Conservation (phyloP, 2,888 invertebrate genomes). For the Cataglyphis albicans region DNA sequence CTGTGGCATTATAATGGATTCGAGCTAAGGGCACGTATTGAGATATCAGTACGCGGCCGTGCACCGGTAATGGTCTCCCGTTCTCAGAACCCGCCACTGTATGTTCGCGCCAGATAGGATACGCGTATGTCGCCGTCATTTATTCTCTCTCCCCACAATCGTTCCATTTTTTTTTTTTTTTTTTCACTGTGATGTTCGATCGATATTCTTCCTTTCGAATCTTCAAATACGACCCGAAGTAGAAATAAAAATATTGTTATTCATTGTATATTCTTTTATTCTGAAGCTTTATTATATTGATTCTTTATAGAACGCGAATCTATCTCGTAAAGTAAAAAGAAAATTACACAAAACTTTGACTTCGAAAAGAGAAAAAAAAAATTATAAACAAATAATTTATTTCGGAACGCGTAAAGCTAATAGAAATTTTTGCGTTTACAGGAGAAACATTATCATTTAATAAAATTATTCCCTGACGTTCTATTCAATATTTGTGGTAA, state of each 20-base stretch:
- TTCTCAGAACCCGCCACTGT: conserved; percentile 82
- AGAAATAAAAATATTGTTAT: not conserved
- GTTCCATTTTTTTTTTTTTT: not conserved
- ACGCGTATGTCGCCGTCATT: conserved; percentile 65
- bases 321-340: not conserved
- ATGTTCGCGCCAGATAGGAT: conserved; percentile 80
- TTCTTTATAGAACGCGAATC: not conserved
- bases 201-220: not conserved
- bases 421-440: not conserved
- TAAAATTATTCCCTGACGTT: not conserved
- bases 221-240: not conserved
- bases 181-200: conserved; percentile 11
- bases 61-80: conserved; percentile 84
- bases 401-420: not conserved
- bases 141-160: conserved; percentile 1
- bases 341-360: not conserved
- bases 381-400: not conserved
- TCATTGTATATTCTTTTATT: not conserved
- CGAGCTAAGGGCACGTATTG: conserved; percentile 85
- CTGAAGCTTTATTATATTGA: not conserved
- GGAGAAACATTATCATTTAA: not conserved
- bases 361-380: not conserved
- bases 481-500: not conserved
- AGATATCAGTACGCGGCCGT: conserved; percentile 85
- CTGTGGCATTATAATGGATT: conserved; percentile 85